Evolutionary conservation across 2,888 invertebrate species (phyloP).

Genomic region (Pyrocoelia pectoralis): DNA sequence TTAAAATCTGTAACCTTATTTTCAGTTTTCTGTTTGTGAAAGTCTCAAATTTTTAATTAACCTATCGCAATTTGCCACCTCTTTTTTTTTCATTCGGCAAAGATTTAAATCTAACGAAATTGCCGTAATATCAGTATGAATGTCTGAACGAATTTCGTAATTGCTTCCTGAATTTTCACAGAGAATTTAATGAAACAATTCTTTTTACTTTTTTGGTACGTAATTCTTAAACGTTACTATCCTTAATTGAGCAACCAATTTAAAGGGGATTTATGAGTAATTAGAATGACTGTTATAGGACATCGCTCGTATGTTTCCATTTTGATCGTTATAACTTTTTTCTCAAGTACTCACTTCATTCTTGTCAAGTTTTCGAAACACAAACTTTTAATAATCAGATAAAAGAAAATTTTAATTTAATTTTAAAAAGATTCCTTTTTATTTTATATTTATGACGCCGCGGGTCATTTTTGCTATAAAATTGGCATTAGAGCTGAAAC

Average conservation of each 20-base stretch:
- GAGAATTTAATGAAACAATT: not conserved
- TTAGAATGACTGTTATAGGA: not conserved
- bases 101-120: too few species aligned
- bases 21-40: not conserved
- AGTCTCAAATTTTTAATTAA: not conserved
- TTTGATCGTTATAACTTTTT: not conserved
- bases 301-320: too few species aligned
- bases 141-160: too few species aligned
- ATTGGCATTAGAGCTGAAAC: conserved; percentile 17
- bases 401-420: too few species aligned
- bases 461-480: conserved; percentile 8
- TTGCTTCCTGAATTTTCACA: not conserved
- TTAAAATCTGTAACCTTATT: not conserved
- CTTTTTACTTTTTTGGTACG: not conserved
- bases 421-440: not conserved
- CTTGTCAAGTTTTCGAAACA: too few species aligned
- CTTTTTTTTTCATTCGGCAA: too few species aligned
- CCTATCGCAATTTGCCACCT: not conserved
- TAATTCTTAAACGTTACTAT: not conserved
- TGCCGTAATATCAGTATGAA: too few species aligned
- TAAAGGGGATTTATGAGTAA: not conserved
- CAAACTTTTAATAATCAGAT: too few species aligned
- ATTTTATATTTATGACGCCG: too few species aligned
- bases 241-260: conserved; percentile 1
- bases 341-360: not conserved